These are phyloP conservation scores for Aphis gossypii DNA, from an alignment of 1,140 invertebrate genomes.

Conservation along the genomic window DNA sequence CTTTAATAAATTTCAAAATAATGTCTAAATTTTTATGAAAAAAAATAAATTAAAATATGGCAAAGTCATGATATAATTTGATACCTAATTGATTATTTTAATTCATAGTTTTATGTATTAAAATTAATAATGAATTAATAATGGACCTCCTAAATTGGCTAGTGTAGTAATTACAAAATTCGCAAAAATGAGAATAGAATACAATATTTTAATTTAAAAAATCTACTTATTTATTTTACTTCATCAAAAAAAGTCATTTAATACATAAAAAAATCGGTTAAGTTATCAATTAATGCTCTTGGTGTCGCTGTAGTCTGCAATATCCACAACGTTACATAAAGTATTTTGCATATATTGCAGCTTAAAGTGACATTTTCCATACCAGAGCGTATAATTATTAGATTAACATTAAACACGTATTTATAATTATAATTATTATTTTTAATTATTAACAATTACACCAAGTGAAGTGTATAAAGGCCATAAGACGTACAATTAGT, in stretches of 20 bases:
- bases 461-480: no score
- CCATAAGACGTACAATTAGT: no score
- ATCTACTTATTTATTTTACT: background rate
- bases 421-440: no score
- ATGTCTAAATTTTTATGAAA: background rate
- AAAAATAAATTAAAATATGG: background rate
- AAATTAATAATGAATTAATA: background rate
- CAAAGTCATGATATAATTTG: background rate
- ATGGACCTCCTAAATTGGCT: background rate
- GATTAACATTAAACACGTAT: no score
- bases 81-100: background rate
- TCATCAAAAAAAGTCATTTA: background rate
- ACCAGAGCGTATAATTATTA: no score
- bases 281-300: no score
- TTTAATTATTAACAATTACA: no score
- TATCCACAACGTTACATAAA: background rate
- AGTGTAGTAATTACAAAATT: background rate
- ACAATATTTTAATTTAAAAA: background rate
- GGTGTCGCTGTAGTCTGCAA: no score
- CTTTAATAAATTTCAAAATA: background rate
- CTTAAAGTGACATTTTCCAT: background rate
- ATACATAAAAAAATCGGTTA: background rate
- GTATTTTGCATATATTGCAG: background rate
- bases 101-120: background rate
- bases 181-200: background rate